Evolutionary conservation across 2,888 invertebrate species (phyloP).

Genomic region (Aquatica leii): DNA sequence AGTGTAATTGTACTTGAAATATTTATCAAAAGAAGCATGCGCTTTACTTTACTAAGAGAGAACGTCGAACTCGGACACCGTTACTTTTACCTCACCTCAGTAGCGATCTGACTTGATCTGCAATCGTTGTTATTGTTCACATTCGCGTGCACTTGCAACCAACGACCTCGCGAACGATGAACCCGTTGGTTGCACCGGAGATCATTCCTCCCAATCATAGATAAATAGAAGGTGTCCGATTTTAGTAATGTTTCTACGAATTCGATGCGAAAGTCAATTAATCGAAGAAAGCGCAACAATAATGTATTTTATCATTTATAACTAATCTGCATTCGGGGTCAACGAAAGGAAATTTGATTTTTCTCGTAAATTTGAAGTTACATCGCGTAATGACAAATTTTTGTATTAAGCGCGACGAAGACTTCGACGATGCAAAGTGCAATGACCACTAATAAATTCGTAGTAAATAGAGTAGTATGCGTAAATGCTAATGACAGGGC

Average conservation of each 20-base stretch:
- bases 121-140: conserved; percentile 45
- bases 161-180: conserved; percentile 46
- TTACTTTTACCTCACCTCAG: conserved; percentile 52
- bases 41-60: conserved; percentile 38
- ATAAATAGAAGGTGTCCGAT: conserved; percentile 5
- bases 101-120: conserved; percentile 47
- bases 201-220: conserved; percentile 35
- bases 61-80: conserved; percentile 50
- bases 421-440: conserved; percentile 16
- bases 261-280: too few species aligned
- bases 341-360: conserved; percentile 1
- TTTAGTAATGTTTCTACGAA: background rate
- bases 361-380: too few species aligned
- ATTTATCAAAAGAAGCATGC: conserved; percentile 43
- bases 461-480: conserved; percentile 38
- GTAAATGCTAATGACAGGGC: conserved; percentile 31
- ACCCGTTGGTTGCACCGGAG: conserved; percentile 38
- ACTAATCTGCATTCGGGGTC: conserved; percentile 3
- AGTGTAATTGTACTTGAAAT: too few species aligned
- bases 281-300: too few species aligned
- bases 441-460: conserved; percentile 36
- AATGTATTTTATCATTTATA: too few species aligned
- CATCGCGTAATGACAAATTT: too few species aligned
- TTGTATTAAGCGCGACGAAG: background rate
- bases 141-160: conserved; percentile 41